These are phyloP conservation scores for Cybosia mesomella DNA, from an alignment of 2,888 invertebrate genomes.

Conservation along the genomic window DNA sequence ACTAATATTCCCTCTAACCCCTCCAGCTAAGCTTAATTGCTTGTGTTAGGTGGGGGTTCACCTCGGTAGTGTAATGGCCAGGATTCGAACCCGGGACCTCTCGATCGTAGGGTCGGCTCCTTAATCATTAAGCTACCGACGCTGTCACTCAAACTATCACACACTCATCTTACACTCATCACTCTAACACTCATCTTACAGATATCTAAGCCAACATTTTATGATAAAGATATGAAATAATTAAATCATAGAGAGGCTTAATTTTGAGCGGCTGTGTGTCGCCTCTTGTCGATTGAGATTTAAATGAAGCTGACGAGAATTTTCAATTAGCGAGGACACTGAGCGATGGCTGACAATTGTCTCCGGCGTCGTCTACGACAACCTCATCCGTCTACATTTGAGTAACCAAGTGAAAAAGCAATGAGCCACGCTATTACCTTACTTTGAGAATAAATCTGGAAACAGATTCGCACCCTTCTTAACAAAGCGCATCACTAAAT, in stretches of 20 bases:
- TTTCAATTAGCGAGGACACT: constrained; percentile 85
- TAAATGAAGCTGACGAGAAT: constrained; percentile 83
- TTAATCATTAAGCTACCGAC: too few relatives aligned
- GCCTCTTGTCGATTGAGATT: constrained; percentile 79
- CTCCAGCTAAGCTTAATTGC: too few relatives aligned
- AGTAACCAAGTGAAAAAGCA: constrained; percentile 85
- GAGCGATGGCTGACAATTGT: constrained; percentile 84
- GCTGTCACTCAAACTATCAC: too few relatives aligned
- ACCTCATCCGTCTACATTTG: constrained; percentile 84
- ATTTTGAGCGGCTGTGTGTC: constrained; percentile 70
- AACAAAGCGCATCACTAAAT: constrained; percentile 9
- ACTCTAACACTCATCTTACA: neutral
- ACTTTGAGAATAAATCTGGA: constrained; percentile 75
- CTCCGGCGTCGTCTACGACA: constrained; percentile 73
- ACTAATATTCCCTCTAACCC: too few relatives aligned
- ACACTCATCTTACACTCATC: too few relatives aligned
- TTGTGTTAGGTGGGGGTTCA: too few relatives aligned
- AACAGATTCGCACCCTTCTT: constrained; percentile 56
- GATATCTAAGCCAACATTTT: constrained; percentile 37
- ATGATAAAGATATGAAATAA: constrained; percentile 64
- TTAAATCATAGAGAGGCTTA: constrained; percentile 61
- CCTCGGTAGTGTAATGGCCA: too few relatives aligned
- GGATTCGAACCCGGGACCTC: too few relatives aligned
- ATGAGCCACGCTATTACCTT: constrained; percentile 83
- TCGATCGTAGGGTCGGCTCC: too few relatives aligned